phyloP scores from a whole-genome alignment of 1,140 invertebrate species.

The Watersipora subatra region DNA sequence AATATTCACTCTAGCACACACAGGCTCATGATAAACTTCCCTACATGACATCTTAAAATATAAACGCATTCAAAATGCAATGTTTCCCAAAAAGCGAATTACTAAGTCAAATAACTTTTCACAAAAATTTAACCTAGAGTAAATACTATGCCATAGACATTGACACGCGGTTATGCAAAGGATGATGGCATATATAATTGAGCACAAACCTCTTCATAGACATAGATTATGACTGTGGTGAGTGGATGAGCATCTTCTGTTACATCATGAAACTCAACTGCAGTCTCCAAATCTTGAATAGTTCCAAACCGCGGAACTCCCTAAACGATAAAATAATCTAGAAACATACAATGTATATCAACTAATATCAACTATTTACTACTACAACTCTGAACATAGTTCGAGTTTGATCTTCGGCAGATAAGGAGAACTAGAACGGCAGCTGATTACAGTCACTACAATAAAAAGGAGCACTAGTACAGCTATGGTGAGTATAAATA shows the following conservation, averaged over 20 bases:
- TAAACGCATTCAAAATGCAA: neutral
- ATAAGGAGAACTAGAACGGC: constrained; percentile 1
- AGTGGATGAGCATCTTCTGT: constrained; percentile 75
- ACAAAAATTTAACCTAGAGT: no score
- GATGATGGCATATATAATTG: neutral
- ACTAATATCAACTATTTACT: neutral
- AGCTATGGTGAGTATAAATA: neutral
- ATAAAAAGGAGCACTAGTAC: neutral
- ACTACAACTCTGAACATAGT: neutral
- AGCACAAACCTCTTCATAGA: constrained; percentile 56
- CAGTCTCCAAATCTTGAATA: constrained; percentile 47
- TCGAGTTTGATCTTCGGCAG: neutral
- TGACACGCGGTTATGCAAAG: neutral
- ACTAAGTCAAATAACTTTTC: neutral
- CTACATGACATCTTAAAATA: neutral
- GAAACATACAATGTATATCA: neutral
- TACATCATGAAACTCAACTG: constrained; percentile 66
- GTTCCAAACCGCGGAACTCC: constrained; percentile 46
- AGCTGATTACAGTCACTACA: no score
- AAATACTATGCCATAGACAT: neutral
- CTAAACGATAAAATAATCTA: no score
- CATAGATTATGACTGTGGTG: constrained; percentile 75
- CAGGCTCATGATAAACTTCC: neutral
- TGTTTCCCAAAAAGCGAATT: no score
- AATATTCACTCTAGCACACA: no score